Conservation (phyloP, 2,797 vertebrate species). For the Choloepus didactylus region DNA sequence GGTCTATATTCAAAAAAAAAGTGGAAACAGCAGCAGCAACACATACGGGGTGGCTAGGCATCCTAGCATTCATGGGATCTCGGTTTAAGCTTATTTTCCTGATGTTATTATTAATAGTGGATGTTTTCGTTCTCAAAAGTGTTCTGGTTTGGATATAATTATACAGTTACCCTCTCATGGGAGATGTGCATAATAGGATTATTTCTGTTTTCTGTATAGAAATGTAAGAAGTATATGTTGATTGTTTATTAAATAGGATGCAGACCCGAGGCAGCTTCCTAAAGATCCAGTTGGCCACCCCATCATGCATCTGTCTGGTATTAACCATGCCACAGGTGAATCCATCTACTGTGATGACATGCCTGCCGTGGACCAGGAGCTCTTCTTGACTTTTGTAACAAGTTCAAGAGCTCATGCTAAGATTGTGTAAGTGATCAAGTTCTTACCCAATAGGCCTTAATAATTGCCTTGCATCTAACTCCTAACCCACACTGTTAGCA, state of each 20-base stretch:
- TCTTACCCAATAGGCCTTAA: neutral
- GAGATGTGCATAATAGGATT: neutral
- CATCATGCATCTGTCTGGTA: slow-evolving; percentile 89
- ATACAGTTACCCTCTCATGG: neutral
- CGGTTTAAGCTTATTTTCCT: neutral
- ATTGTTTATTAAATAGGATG: slow-evolving; percentile 62
- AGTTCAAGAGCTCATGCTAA: slow-evolving; percentile 90
- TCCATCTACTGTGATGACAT: slow-evolving; percentile 91
- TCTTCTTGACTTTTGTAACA: slow-evolving; percentile 90
- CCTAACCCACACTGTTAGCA: slow-evolving; percentile 23
- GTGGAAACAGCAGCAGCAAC: neutral
- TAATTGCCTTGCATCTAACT: neutral
- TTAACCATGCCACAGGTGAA: slow-evolving; percentile 91
- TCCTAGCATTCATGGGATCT: neutral
- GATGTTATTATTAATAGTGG: neutral
- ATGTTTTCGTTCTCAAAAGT: neutral
- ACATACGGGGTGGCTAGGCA: neutral
- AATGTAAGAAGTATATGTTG: neutral
- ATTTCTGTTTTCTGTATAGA: neutral
- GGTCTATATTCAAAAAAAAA: neutral
- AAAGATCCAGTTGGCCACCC: slow-evolving; percentile 89
- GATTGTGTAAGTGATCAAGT: slow-evolving; percentile 86
- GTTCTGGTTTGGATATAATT: neutral
- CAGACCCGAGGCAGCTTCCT: slow-evolving; percentile 80
- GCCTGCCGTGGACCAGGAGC: slow-evolving; percentile 87